Evolutionary conservation across 2,113 vertebrate species (phyloP).

Genomic region (Tenrec ecaudatus): DNA sequence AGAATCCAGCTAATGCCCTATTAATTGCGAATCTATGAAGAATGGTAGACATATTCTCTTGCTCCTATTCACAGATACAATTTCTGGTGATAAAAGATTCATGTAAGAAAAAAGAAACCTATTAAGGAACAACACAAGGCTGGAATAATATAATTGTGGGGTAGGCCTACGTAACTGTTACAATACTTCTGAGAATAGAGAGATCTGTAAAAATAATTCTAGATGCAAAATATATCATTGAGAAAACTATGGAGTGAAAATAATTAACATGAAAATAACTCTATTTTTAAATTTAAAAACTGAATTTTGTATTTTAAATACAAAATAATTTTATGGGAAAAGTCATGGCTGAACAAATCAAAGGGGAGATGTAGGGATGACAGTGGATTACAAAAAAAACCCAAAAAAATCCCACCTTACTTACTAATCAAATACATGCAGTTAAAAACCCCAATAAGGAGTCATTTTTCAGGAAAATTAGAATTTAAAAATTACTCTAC

Average conservation of each 20-base stretch:
- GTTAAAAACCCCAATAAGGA: not conserved
- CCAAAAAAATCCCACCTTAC: constrained; percentile 50
- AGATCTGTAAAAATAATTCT: constrained; percentile 17
- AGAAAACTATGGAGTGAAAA: not conserved
- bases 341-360: not conserved
- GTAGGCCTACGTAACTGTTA: not conserved
- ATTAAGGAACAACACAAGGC: not conserved
- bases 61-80: not conserved
- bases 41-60: not conserved
- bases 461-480: not conserved
- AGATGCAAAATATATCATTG: not conserved
- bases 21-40: not conserved
- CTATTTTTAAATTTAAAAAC: not conserved
- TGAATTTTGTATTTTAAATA: not conserved
- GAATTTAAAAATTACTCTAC: not conserved
- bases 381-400: constrained; percentile 6
- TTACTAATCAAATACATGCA: constrained; percentile 37
- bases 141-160: not conserved
- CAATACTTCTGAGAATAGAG: not conserved
- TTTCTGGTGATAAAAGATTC: not conserved
- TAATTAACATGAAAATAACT: not conserved
- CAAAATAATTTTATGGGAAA: constrained; percentile 32
- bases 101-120: constrained; percentile 39
- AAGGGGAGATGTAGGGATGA: constrained; percentile 19
- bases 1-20: constrained; percentile 11